These are phyloP conservation scores for Anthopleura xanthogrammica DNA, from an alignment of 92 coral and sea anemone species.

Conservation along the genomic window DNA sequence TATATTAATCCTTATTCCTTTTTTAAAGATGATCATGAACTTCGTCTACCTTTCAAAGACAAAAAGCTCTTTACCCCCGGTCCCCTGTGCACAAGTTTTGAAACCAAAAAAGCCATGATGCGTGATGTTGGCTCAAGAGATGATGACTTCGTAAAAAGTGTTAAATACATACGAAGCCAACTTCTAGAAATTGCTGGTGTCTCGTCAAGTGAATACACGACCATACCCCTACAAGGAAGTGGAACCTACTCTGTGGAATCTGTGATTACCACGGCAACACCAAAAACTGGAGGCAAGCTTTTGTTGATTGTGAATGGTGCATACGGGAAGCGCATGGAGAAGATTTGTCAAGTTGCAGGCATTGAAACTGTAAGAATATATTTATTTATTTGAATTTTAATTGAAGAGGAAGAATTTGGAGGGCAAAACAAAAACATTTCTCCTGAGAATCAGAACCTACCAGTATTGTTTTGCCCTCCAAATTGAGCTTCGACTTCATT, in stretches of 20 bases:
- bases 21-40: constrained; percentile 17
- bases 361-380: constrained; percentile 72
- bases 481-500: too few relatives aligned
- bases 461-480: too few relatives aligned
- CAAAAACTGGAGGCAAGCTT: constrained; percentile 75
- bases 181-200: constrained; percentile 87
- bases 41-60: constrained; percentile 51
- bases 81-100: constrained; percentile 84
- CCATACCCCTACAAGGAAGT: constrained; percentile 87
- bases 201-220: constrained; percentile 68
- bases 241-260: constrained; percentile 93
- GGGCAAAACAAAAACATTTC: too few relatives aligned
- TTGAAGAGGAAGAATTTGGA: too few relatives aligned
- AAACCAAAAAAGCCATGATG: constrained; percentile 88
- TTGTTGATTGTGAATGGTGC: constrained; percentile 85
- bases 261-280: constrained; percentile 84
- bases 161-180: constrained; percentile 72
- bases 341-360: constrained; percentile 86
- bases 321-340: constrained; percentile 88
- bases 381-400: background rate
- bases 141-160: constrained; percentile 74
- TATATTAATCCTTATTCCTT: background rate
- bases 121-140: constrained; percentile 96
- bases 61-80: constrained; percentile 98
- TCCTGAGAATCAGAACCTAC: too few relatives aligned